These are phyloP conservation scores for Chromoteleia sp. DNA, from an alignment of 2,888 invertebrate genomes.

Conservation along the genomic window DNA sequence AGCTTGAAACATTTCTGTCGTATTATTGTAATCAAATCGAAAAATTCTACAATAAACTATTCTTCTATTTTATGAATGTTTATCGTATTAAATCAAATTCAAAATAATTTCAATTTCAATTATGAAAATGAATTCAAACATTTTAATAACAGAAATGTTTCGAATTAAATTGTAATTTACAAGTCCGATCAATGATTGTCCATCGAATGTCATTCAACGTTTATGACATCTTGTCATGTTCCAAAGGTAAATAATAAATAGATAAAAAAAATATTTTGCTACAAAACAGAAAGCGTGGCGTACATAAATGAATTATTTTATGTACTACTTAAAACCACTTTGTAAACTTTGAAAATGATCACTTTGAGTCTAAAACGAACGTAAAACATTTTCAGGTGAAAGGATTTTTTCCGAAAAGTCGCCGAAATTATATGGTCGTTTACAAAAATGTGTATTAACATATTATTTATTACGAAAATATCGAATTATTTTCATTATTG, in stretches of 20 bases:
- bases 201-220: background rate
- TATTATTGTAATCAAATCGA: background rate
- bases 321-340: background rate
- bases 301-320: background rate
- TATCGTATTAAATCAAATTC: background rate
- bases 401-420: no score
- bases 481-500: background rate
- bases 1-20: conserved; percentile 22
- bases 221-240: background rate
- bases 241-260: background rate
- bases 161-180: background rate
- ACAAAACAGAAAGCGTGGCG: background rate
- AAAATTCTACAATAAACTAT: background rate
- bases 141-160: background rate
- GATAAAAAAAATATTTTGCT: conserved; percentile 10
- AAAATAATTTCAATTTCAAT: background rate
- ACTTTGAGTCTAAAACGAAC: no score
- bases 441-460: background rate
- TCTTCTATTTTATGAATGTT: background rate
- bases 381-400: no score
- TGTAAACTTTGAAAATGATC: no score
- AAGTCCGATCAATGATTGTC: background rate
- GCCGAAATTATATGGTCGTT: background rate
- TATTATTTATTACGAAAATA: conserved; percentile 18
- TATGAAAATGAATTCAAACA: background rate